These are phyloP conservation scores for Melanerpes aurifrons DNA, from an alignment of 2,113 vertebrate genomes.

Conservation along the genomic window DNA sequence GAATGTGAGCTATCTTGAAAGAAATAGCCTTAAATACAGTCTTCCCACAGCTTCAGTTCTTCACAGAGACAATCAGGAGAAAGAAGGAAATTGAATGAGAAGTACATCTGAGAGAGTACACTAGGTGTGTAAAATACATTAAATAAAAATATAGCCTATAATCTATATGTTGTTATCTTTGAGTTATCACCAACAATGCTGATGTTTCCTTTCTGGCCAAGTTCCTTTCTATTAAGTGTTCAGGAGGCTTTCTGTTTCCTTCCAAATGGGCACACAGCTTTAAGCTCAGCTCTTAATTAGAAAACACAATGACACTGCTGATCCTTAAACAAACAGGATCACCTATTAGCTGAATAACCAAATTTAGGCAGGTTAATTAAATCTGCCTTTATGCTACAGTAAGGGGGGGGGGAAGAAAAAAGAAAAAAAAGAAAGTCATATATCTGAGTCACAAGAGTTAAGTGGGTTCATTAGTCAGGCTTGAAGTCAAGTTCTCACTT, in stretches of 20 bases:
- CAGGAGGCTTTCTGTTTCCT: background rate
- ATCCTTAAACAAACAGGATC: slow-evolving; percentile 22
- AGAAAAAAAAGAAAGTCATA: background rate
- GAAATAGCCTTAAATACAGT: background rate
- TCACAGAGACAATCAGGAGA: background rate
- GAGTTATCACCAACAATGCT: background rate
- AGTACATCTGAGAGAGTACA: background rate
- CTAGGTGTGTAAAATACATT: background rate
- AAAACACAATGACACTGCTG: slow-evolving; percentile 22
- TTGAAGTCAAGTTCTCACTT: slow-evolving; percentile 4
- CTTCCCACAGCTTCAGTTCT: background rate
- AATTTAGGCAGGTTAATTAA: slow-evolving; percentile 54
- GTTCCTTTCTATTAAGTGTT: background rate
- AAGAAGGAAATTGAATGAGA: background rate
- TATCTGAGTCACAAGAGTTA: slow-evolving; percentile 2
- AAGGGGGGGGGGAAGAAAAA: background rate
- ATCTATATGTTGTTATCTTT: background rate
- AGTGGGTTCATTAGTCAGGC: slow-evolving; percentile 23
- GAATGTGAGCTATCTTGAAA: background rate
- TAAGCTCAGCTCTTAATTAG: slow-evolving; percentile 37
- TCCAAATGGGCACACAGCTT: background rate
- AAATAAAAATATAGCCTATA: background rate
- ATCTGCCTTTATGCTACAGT: background rate
- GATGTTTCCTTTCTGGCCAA: background rate
- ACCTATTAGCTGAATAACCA: slow-evolving; percentile 29